Evolutionary conservation across 2,113 vertebrate species (phyloP), one percentile per base, ranked within the genome.

Genomic region (Limanda limanda): DNA sequence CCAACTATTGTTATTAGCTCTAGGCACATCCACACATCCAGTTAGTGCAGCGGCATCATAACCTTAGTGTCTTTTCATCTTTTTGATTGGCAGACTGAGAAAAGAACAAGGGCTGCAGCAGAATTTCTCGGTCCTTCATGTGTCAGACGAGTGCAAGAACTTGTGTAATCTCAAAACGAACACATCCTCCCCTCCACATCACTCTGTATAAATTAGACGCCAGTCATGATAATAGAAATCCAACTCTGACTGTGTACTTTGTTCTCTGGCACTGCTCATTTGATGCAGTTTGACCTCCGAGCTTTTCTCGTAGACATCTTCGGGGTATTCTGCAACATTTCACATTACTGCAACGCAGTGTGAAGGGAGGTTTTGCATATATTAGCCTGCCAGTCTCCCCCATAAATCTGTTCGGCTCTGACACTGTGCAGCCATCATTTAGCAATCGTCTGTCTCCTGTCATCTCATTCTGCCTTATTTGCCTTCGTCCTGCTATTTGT

Each of bases 131-230:
- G 31, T 47, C 65, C 79, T 82, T 86, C 78, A 64, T 88, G 73
- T 84, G 73, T 76, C 68, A 47, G 62, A 63, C 21, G 8, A 63
- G 52, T 0, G 60, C 25, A 13, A 17, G 59, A 67, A 70, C 17
- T 60, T 25, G 45, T 84, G 69, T 85, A 76, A 84, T 85, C 82
- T 88, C 58, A 27, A 77, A 85, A 79, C 14, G 37, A 80, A 82
- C 84, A 85, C 45, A 57, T 70, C 70, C 70, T 13, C 63, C 81
- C 66, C 67, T 60, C 78, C 37, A 24, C 61, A 57, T 68, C 56
- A 4, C 35, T 69, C 63, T n/a, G 57, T 62, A 58, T 45, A 27
- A 78, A 78, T 82, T 48, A 83, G 81, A 75, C 18, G 12, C 27
- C 79, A 74, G 57, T 69, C 65, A 31, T 3, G 63, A 79, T 74